Evolutionary conservation across 2,888 invertebrate species (phyloP), one percentile per base, ranked within the genome.

Genomic region (Seira sanloemensis): DNA sequence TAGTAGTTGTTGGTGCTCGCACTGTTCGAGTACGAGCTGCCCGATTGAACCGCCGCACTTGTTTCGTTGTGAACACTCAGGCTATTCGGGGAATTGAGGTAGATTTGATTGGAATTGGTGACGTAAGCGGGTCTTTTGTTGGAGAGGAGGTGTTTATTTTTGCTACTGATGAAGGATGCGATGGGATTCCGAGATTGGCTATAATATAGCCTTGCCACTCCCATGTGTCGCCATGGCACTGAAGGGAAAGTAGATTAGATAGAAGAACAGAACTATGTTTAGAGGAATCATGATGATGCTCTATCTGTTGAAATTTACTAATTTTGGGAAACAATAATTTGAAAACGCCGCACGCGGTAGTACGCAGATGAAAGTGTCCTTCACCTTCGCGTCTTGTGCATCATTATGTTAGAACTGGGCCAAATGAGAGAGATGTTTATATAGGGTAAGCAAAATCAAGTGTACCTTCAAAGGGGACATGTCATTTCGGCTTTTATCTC

Each of bases 181-280:
- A 75, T 75, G 19, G 81, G 75, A 58, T 54, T 78, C 27, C 58
- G 19, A 24, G 79, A 50, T 1, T 65, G 54, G 24, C 73, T 54
- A 54, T 76, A n/a, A 76, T 7, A 81, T 81, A 24, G 81, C 81
- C 24, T 81, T 81, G 9, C 81, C 81, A 58, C 27, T 81, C 1
- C 67, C 50, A 50, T 50, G 27, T 1, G 58, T 58, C n/a, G 58
- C 18, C 58, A 18, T 18, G 58, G n/a, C 58, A 9, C n/a, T 4
- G 58, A 58, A n/a, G 58, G 58, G 58, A 58, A 58, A 58, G 58
- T 58, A n/a, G 18, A 58, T 18, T 7, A 9, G 58, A 9, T 58
- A 58, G 37, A 58, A 58, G 5, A 58, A 58, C 58, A 58, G 2
- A 9, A 58, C 58, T 18, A 58, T 4, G n/a, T 18, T 58, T 5